phyloP scores from a whole-genome alignment of 1,140 invertebrate species.

The Drosophila kepulauana region DNA sequence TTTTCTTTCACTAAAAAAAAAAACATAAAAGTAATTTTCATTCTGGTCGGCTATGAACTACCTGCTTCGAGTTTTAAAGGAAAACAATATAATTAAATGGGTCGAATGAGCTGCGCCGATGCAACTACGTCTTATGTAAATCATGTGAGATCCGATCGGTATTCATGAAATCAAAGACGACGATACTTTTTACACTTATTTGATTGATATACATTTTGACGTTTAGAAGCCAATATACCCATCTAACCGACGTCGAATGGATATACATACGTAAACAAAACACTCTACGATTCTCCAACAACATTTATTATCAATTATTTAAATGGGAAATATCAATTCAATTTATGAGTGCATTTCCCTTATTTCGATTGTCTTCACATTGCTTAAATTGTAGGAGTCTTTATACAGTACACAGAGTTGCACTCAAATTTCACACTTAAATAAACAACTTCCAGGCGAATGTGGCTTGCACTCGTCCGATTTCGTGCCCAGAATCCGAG shows the following conservation, averaged over 20 bases:
- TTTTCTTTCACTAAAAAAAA: conserved; percentile 5
- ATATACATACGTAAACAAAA: no score
- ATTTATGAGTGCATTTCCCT: conserved; percentile 64
- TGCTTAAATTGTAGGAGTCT: conserved; percentile 21
- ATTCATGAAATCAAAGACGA: no score
- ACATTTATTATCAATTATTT: conserved; percentile 66
- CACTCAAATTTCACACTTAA: conserved; percentile 80
- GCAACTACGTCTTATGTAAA: no score
- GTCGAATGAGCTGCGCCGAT: no score
- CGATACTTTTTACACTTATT: no score
- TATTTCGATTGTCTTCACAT: conserved; percentile 46
- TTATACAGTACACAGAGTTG: conserved; percentile 65
- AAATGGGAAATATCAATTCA: conserved; percentile 12
- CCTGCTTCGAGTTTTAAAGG: no score
- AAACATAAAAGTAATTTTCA: neutral
- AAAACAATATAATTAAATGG: no score
- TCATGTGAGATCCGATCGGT: no score
- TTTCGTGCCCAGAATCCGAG: conserved; percentile 12
- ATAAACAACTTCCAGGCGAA: conserved; percentile 74
- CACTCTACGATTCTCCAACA: conserved; percentile 1
- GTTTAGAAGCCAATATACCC: no score
- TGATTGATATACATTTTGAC: no score
- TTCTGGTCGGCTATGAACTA: no score
- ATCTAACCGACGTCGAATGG: no score
- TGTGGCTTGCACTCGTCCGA: conserved; percentile 57